These are phyloP conservation scores for Antheraea assamensis DNA, from an alignment of 2,888 invertebrate genomes.

Conservation along the genomic window DNA sequence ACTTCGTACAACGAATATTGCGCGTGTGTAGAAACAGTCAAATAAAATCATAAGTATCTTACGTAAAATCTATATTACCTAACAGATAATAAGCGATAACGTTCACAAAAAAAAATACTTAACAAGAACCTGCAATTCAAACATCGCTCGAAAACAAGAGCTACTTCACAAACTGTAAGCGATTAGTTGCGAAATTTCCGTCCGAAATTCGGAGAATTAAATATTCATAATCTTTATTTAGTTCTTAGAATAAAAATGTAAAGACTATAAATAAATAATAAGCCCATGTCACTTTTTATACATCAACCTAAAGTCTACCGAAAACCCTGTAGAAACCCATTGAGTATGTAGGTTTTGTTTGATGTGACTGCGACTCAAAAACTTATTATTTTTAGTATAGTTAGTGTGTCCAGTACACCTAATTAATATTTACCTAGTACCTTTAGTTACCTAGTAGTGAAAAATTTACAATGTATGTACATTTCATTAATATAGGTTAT, in stretches of 20 bases:
- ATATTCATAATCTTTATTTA: not conserved
- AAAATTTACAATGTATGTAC: not conserved
- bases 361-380: not conserved
- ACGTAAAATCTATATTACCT: constrained; percentile 11
- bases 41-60: constrained; percentile 10
- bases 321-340: constrained; percentile 5
- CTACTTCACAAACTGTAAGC: constrained; percentile 1
- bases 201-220: not conserved
- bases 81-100: constrained; percentile 8
- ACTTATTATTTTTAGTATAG: not conserved
- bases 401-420: not conserved
- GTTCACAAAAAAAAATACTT: constrained; percentile 9
- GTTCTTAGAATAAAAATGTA: not conserved
- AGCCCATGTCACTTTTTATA: not conserved
- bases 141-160: not conserved
- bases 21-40: not conserved
- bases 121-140: constrained; percentile 8
- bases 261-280: not conserved
- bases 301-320: not conserved
- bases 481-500: not conserved
- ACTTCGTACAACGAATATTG: not conserved
- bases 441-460: not conserved
- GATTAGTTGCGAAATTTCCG: constrained; percentile 1
- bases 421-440: not conserved
- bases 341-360: not conserved